A percentile compares a stretch with the other conserved stretches of the same genome.
These are phyloP conservation scores for Porphyrio hochstetteri DNA, from an alignment of 2,113 vertebrate genomes.

Conservation along the genomic window DNA sequence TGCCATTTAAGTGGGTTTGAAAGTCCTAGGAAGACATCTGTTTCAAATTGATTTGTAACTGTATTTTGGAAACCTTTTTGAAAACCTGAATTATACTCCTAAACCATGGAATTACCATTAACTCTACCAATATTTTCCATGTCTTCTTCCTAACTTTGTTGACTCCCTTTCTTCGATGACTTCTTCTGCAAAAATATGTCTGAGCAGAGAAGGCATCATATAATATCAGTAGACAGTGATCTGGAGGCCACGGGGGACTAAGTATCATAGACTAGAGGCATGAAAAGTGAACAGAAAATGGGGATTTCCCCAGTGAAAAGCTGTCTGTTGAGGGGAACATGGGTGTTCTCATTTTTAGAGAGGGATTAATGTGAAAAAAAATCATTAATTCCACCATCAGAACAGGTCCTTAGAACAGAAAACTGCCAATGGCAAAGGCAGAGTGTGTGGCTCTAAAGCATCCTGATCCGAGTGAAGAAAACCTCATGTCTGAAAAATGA, in stretches of 20 bases:
- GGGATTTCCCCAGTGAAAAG: accelerated
- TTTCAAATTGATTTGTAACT: neutral
- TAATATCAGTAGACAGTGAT: accelerated
- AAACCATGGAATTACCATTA: neutral
- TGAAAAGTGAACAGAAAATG: neutral
- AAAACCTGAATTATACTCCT: neutral
- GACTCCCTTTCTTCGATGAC: neutral
- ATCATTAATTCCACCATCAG: neutral
- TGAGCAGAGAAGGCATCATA: neutral
- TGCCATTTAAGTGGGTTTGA: neutral
- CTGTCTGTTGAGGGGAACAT: accelerated
- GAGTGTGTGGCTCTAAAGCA: neutral
- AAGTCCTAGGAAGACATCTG: neutral
- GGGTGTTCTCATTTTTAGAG: neutral
- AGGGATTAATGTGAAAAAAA: neutral
- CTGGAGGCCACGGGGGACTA: neutral
- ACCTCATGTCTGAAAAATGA: neutral
- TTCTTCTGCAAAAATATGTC: accelerated
- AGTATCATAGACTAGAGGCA: neutral
- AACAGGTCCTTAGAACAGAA: neutral
- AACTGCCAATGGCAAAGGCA: neutral
- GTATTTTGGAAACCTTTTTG: neutral
- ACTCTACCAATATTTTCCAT: neutral
- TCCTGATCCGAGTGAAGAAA: neutral
- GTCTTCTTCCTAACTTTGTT: neutral